Conservation (phyloP, 1,140 invertebrate genomes). For the Drosophila sp. region DNA sequence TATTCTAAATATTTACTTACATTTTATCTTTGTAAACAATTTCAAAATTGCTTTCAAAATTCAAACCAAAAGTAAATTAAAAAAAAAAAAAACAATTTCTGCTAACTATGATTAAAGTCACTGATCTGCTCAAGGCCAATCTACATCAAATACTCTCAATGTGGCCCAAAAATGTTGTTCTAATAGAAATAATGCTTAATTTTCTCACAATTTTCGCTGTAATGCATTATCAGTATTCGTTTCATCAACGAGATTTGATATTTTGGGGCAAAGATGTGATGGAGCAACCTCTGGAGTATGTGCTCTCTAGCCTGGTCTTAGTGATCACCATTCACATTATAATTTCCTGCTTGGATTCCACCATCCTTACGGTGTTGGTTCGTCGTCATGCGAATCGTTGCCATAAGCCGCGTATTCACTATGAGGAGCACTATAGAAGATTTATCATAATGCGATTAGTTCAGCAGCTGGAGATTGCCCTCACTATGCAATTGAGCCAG, state of each 20-base stretch:
- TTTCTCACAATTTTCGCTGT: neutral
- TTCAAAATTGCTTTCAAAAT: neutral
- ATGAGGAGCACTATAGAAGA: conserved; percentile 57
- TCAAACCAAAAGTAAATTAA: neutral
- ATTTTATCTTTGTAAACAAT: neutral
- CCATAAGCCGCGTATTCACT: conserved; percentile 35
- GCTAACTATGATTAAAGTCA: neutral
- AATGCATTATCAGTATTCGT: neutral
- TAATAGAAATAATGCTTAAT: neutral
- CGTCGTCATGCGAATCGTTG: conserved; percentile 29
- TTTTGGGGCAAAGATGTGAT: conserved; percentile 49
- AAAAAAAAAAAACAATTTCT: neutral
- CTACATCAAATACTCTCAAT: neutral
- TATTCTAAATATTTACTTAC: neutral
- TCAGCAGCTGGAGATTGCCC: conserved; percentile 47
- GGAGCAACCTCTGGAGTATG: conserved; percentile 24
- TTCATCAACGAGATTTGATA: conserved; percentile 45
- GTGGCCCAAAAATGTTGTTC: neutral
- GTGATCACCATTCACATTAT: conserved; percentile 27
- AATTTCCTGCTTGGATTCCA: conserved; percentile 44
- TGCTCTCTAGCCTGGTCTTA: conserved; percentile 41
- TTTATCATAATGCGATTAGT: conserved; percentile 64
- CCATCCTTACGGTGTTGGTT: conserved; percentile 31
- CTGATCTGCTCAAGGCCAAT: neutral
- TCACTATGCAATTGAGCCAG: conserved; percentile 37